Conservation (phyloP, 2,888 invertebrate species). For the Steinernema carpocapsae region DNA sequence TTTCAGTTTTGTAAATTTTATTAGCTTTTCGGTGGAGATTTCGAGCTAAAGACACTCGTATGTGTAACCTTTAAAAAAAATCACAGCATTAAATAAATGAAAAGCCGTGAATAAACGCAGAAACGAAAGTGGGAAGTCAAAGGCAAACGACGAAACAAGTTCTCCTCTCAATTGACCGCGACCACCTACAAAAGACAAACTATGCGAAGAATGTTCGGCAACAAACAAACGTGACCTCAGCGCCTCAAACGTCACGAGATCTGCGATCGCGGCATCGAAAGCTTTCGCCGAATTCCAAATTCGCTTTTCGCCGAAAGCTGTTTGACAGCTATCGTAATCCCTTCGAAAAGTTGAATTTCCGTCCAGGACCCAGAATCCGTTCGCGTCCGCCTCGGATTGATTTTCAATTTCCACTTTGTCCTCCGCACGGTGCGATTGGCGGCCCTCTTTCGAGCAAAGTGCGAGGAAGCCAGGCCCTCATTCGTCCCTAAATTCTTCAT, state of each 20-base stretch:
- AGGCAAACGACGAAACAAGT: no score
- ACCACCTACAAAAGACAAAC: no score
- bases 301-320: not conserved
- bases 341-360: conserved; percentile 19
- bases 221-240: no score
- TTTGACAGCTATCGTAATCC: not conserved
- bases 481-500: not conserved
- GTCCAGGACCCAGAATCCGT: not conserved
- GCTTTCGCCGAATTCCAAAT: conserved; percentile 10
- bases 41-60: not conserved
- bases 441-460: not conserved
- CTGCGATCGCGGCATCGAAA: not conserved
- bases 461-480: not conserved
- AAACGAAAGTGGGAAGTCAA: no score
- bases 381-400: not conserved
- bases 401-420: conserved; percentile 12
- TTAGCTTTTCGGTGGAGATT: not conserved
- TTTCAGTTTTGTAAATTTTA: not conserved
- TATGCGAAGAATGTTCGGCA: no score
- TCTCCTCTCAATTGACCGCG: no score
- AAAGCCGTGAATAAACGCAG: no score
- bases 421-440: not conserved
- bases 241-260: no score
- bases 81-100: no score
- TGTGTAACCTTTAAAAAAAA: no score